Conservation (phyloP, 2,113 vertebrate species). For the Sebastes schlegelii region DNA sequence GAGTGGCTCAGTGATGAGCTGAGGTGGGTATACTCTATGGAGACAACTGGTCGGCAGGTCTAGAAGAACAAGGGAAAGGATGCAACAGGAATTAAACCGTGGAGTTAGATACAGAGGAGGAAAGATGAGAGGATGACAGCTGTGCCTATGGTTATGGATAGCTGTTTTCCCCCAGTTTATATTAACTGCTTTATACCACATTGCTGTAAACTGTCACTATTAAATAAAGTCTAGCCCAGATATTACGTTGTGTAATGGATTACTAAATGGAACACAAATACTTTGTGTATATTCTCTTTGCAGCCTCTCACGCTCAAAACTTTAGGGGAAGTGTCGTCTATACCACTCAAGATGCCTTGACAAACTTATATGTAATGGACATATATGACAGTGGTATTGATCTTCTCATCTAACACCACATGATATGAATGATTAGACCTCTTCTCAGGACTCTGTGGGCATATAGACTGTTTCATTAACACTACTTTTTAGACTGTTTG, state of each 20-base stretch:
- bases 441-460: background rate
- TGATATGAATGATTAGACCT: background rate
- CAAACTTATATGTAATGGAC: background rate
- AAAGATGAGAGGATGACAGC: background rate
- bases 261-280: background rate
- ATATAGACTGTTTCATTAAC: background rate
- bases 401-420: background rate
- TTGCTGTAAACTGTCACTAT: background rate
- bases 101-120: background rate
- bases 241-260: background rate
- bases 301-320: background rate
- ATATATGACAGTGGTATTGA: background rate
- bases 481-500: background rate
- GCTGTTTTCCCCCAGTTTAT: background rate
- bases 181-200: background rate
- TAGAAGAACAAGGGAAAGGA: background rate
- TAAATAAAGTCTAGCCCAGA: background rate
- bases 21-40: background rate
- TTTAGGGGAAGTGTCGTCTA: background rate
- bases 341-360: background rate
- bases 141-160: background rate
- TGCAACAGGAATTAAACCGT: constrained; percentile 12
- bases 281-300: background rate
- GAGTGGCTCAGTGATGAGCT: constrained; percentile 36
- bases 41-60: constrained; percentile 5